Base-by-base conservation (phyloP, 2,113 vertebrate species). In the Bubalus kerabau region DNA sequence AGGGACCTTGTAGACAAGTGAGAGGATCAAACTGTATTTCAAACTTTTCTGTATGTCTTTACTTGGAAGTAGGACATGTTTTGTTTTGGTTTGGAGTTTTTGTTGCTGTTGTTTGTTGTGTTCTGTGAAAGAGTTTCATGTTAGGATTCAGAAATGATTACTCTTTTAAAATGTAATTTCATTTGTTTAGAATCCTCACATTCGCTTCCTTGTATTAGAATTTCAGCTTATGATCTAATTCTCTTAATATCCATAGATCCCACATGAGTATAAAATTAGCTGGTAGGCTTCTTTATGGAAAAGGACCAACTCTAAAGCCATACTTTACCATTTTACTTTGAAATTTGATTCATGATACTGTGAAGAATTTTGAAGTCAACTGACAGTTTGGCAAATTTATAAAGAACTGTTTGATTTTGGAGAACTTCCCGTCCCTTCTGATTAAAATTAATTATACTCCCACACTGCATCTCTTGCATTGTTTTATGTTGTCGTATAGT, bases 341-440 rank as follows among this genome's bases (percentile, higher is more conserved):
- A 26, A 46, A 43, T 87, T 43, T 84, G 43, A 64, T 81, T 87
- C 57, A 59, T 90, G 46, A n/a, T 36, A 43, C 50, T 32, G 48
- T 83, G 36, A 43, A 96, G 87, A 92, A 90, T 54, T 86, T 46
- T 50, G 84, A 84, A 90, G 81, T 60, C 43, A 94, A 36, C 54
- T 92, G 87, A 36, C 54, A 90, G 16, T n/a, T 74, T n/a, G 82
- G 54, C 56, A 88, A 88, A 81, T 43, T 32, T 64, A 64, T 43
- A 83, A 78, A 64, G 52, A 57, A 71, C n/a, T 28, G 16, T 56
- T 36, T 95, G 76, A 74, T 90, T 82, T 76, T 60, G 57, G 23
- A 94, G 11, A n/a, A 36, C 88, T 71, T 83, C 52, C 83, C 0
- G 1, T 46, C n/a, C 80, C 71, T 90, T 92, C 81, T 87, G 57